A percentile compares a stretch with the other conserved stretches of the same genome.
These are phyloP conservation scores for Drosophila mettleri DNA, from an alignment of 2,888 invertebrate species.

Conservation along the genomic window DNA sequence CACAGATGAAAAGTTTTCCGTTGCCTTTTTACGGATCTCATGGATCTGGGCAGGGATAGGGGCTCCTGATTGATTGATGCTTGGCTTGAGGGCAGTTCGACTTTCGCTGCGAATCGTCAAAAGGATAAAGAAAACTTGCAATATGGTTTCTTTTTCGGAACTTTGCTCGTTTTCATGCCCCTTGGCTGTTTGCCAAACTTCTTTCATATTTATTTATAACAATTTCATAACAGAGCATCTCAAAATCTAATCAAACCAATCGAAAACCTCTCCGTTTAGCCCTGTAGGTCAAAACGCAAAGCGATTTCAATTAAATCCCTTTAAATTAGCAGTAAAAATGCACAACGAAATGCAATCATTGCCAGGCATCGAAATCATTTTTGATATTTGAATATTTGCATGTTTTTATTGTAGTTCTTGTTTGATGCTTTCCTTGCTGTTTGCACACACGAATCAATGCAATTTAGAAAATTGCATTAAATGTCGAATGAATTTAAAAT, in stretches of 20 bases:
- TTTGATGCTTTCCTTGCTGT: conserved; percentile 7
- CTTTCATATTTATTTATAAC: conserved; percentile 56
- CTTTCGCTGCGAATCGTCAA: conserved; percentile 42
- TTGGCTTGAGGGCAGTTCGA: conserved; percentile 65
- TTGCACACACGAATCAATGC: conserved; percentile 61
- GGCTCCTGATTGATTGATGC: conserved; percentile 72
- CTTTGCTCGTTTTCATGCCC: conserved; percentile 55
- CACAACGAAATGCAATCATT: conserved; percentile 47
- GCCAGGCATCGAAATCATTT: conserved; percentile 53
- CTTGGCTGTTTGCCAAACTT: conserved; percentile 54
- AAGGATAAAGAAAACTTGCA: conserved; percentile 69
- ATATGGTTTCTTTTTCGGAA: conserved; percentile 61
- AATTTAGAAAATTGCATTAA: conserved; percentile 72
- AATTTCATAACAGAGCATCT: conserved; percentile 54
- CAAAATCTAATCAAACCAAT: conserved; percentile 41
- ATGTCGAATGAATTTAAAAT: conserved; percentile 53
- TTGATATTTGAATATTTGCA: conserved; percentile 47
- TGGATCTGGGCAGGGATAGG: neutral
- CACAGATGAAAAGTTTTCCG: conserved; percentile 56
- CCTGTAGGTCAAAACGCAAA: neutral
- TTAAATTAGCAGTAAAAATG: conserved; percentile 66
- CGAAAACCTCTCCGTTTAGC: conserved; percentile 31
- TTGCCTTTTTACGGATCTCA: conserved; percentile 13
- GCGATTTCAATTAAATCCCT: conserved; percentile 60
- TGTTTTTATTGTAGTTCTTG: conserved; percentile 18